Conservation (phyloP, 2,888 invertebrate genomes). For the Cephus rjabovi region DNA sequence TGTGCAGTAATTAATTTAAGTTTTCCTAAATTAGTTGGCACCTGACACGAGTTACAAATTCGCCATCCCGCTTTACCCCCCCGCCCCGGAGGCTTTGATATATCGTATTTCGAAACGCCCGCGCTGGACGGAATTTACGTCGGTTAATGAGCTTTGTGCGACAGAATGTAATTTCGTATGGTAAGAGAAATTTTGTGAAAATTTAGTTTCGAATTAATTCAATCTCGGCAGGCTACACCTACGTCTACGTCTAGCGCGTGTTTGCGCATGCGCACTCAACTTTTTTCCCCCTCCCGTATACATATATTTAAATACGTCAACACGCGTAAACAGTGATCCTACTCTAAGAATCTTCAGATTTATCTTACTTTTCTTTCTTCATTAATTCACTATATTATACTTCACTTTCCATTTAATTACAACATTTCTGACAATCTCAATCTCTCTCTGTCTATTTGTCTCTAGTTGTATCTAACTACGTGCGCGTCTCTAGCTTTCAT, state of each 20-base stretch:
- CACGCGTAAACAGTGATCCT: not conserved
- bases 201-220: constrained; percentile 18
- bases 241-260: not conserved
- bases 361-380: too few relatives aligned
- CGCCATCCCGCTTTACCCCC: not conserved
- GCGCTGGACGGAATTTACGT: constrained; percentile 9
- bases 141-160: constrained; percentile 16
- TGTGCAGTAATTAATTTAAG: constrained; percentile 17
- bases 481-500: not conserved
- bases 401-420: not conserved
- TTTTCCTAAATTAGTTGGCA: constrained; percentile 20
- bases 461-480: not conserved
- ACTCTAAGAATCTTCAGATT: too few relatives aligned
- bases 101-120: constrained; percentile 17
- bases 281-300: not conserved
- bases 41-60: constrained; percentile 21
- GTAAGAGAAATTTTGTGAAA: constrained; percentile 11
- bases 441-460: not conserved
- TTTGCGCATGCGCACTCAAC: not conserved
- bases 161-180: constrained; percentile 7
- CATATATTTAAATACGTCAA: not conserved
- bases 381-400: not conserved
- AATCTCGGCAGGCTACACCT: not conserved
- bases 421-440: not conserved
- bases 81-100: constrained; percentile 2